Conservation (phyloP, 2,113 vertebrate genomes). For the Spheniscus mendiculus region DNA sequence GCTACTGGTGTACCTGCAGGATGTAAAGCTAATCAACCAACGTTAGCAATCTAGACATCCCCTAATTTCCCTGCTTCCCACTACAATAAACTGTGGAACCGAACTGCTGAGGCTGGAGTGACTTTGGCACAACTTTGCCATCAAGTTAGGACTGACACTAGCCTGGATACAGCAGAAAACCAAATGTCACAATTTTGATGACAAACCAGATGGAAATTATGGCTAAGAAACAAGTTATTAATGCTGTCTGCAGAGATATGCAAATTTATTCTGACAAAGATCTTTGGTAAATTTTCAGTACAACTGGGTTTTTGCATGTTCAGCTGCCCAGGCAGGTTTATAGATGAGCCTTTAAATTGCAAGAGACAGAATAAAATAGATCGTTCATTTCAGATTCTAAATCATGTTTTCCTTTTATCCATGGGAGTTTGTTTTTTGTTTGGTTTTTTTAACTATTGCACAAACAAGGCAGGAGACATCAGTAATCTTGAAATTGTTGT, state of each 20-base stretch:
- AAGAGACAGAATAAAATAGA: not conserved
- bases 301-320: not conserved
- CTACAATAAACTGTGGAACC: not conserved
- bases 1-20: not conserved
- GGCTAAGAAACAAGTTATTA: not conserved
- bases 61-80: not conserved
- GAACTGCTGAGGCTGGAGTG: not conserved
- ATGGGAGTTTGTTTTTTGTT: not conserved
- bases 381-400: not conserved
- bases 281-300: not conserved
- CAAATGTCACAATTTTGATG: not conserved
- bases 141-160: not conserved
- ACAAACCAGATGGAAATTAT: not conserved
- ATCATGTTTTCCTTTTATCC: not conserved
- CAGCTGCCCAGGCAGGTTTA: not conserved
- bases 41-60: not conserved
- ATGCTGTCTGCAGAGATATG: not conserved
- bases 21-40: not conserved
- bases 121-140: not conserved
- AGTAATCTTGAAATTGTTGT: not conserved
- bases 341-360: not conserved
- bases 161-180: not conserved
- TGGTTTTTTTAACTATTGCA: not conserved
- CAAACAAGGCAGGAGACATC: not conserved
- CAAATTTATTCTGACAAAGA: not conserved